These are phyloP conservation scores for Ptychobarbus kaznakovi DNA, from an alignment of 2,797 vertebrate genomes.

Conservation along the genomic window DNA sequence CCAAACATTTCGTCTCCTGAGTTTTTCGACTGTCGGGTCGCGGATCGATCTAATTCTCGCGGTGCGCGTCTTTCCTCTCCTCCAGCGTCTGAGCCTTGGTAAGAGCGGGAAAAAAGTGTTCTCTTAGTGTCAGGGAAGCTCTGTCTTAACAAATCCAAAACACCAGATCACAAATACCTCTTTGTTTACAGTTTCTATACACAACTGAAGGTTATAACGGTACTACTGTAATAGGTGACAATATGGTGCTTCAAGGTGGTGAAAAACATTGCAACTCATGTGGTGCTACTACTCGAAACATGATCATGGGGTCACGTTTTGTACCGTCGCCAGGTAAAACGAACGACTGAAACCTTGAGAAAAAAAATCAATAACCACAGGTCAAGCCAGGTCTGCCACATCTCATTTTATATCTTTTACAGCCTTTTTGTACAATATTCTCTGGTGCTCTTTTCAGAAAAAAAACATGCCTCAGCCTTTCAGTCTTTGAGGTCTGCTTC, in stretches of 20 bases:
- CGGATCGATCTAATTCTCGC: conserved; percentile 57
- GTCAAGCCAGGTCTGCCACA: conserved; percentile 61
- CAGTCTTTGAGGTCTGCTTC: conserved; percentile 70
- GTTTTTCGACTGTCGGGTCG: conserved; percentile 60
- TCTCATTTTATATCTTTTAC: conserved; percentile 75
- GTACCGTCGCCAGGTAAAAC: conserved; percentile 44
- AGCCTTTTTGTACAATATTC: conserved; percentile 80
- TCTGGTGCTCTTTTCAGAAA: conserved; percentile 86
- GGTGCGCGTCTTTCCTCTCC: conserved; percentile 64
- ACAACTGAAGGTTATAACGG: conserved; percentile 90
- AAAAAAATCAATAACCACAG: conserved; percentile 18
- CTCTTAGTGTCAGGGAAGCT: conserved; percentile 89
- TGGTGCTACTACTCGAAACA: conserved; percentile 84
- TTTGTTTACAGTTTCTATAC: conserved; percentile 98
- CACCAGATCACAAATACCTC: conserved; percentile 95
- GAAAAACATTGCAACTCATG: conserved; percentile 87
- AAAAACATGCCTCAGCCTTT: conserved; percentile 75
- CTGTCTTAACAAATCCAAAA: conserved; percentile 89
- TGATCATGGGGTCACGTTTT: conserved; percentile 70
- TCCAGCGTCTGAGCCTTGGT: conserved; percentile 82
- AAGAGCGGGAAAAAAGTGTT: conserved; percentile 73
- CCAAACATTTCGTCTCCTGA: conserved; percentile 24
- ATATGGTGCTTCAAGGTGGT: conserved; percentile 95
- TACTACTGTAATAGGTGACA: conserved; percentile 98
- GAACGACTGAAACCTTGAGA: conserved; percentile 44